Evolutionary conservation across 2,888 invertebrate genomes (phyloP).

Genomic region (Drosophila flavopinicola): DNA sequence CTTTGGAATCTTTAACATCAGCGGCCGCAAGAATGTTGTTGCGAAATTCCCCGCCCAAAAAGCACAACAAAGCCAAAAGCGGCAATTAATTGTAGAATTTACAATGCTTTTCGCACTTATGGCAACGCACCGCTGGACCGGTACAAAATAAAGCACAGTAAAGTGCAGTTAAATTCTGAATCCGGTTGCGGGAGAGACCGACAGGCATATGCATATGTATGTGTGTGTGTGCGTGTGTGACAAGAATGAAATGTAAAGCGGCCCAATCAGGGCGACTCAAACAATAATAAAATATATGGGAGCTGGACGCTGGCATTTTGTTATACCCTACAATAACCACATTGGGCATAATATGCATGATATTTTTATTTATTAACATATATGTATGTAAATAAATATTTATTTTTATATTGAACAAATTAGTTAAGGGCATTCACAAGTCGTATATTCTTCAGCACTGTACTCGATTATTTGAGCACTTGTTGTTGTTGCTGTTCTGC

Average conservation of each 20-base stretch:
- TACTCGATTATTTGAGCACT: constrained; percentile 2
- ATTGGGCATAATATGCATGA: no score
- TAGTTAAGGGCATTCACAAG: constrained; percentile 1
- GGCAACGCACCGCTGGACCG: constrained; percentile 57
- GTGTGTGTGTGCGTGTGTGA: not conserved
- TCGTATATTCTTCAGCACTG: not conserved
- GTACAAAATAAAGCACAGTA: constrained; percentile 49
- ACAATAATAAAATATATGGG: constrained; percentile 23
- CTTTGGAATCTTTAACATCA: constrained; percentile 30
- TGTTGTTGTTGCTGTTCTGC: constrained; percentile 9
- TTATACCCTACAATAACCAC: constrained; percentile 3
- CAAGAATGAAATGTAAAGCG: constrained; percentile 33
- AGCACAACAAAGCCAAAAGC: constrained; percentile 24
- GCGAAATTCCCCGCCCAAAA: constrained; percentile 42
- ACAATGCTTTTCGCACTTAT: constrained; percentile 58
- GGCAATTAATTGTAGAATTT: constrained; percentile 50
- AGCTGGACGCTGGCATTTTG: constrained; percentile 7
- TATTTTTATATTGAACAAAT: no score
- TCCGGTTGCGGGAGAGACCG: constrained; percentile 53
- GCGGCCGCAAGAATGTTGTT: constrained; percentile 68
- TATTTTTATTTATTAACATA: no score
- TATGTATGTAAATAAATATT: no score
- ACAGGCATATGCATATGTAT: not conserved
- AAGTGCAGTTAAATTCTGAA: constrained; percentile 71
- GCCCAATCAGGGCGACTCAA: constrained; percentile 31